These are phyloP conservation scores for Plumapathes pennacea DNA, from an alignment of 92 coral and sea anemone genomes.

Conservation along the genomic window DNA sequence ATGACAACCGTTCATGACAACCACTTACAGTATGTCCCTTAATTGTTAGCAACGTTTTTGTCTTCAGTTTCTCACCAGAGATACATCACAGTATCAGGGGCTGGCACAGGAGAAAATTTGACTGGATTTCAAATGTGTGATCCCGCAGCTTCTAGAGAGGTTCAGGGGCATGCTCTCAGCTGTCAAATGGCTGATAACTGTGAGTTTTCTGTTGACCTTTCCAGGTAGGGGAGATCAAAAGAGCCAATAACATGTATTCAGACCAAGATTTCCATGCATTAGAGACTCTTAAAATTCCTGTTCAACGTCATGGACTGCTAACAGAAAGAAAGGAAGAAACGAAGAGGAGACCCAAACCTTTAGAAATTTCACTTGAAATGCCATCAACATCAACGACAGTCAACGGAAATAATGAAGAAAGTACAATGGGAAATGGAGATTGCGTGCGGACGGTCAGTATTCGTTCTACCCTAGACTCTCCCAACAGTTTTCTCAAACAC, in stretches of 20 bases:
- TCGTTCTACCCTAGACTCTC: slow-evolving; percentile 80
- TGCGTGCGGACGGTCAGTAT: slow-evolving; percentile 88
- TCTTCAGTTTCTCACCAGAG: no score
- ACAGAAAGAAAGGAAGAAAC: slow-evolving; percentile 67
- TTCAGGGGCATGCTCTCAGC: neutral
- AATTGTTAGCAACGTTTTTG: no score
- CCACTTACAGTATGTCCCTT: no score
- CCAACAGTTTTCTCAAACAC: slow-evolving; percentile 80
- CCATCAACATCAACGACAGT: slow-evolving; percentile 39
- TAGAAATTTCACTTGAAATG: slow-evolving; percentile 23
- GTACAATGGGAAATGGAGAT: slow-evolving; percentile 31
- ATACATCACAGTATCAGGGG: no score
- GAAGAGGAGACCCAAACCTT: slow-evolving; percentile 65
- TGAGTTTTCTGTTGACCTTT: neutral
- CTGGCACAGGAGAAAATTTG: no score
- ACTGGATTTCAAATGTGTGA: neutral
- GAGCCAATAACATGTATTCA: slow-evolving; percentile 79
- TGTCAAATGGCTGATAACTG: neutral
- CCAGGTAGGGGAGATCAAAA: slow-evolving; percentile 88
- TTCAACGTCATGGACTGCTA: slow-evolving; percentile 86
- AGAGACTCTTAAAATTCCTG: slow-evolving; percentile 86
- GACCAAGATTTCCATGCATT: slow-evolving; percentile 98
- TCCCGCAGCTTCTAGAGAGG: no score
- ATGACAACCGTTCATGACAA: no score
- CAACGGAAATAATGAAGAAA: slow-evolving; percentile 32